phyloP scores from a whole-genome alignment of 30 jellyfish, hydroid and myxozoan species.

The Turritopsis dohrnii region DNA sequence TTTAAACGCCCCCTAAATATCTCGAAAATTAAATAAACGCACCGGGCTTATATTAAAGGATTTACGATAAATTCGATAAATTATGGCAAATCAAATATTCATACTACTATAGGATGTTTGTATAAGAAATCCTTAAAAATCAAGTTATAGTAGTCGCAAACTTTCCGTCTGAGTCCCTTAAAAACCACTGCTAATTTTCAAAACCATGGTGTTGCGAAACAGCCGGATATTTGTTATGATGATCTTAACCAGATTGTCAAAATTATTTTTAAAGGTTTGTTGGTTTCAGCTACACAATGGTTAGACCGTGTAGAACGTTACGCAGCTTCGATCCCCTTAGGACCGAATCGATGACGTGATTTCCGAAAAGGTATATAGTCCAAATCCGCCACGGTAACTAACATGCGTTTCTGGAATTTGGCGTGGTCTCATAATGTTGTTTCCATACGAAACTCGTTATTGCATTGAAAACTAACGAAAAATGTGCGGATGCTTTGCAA shows the following conservation, averaged over 20 bases:
- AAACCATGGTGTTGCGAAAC: not conserved
- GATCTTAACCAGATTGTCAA: not conserved
- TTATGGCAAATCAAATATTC: not conserved
- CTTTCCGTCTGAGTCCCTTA: not conserved
- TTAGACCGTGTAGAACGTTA: not conserved
- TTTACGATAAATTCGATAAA: no score
- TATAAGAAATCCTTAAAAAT: no score
- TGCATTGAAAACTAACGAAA: not conserved
- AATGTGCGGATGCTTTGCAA: not conserved
- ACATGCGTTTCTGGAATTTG: not conserved
- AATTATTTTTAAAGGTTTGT: not conserved
- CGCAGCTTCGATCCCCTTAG: not conserved
- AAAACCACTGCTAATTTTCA: not conserved
- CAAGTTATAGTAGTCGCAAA: not conserved
- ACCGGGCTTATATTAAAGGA: no score
- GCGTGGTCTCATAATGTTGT: not conserved
- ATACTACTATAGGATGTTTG: no score
- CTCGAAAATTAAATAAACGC: no score
- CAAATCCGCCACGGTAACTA: not conserved
- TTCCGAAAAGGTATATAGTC: not conserved
- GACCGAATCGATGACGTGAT: not conserved
- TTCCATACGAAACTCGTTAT: not conserved
- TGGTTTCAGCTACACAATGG: not conserved
- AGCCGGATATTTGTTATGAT: not conserved
- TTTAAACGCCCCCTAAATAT: no score